phyloP scores from a whole-genome alignment of 2,113 vertebrate genomes.

The Tychaedon coryphoeus region DNA sequence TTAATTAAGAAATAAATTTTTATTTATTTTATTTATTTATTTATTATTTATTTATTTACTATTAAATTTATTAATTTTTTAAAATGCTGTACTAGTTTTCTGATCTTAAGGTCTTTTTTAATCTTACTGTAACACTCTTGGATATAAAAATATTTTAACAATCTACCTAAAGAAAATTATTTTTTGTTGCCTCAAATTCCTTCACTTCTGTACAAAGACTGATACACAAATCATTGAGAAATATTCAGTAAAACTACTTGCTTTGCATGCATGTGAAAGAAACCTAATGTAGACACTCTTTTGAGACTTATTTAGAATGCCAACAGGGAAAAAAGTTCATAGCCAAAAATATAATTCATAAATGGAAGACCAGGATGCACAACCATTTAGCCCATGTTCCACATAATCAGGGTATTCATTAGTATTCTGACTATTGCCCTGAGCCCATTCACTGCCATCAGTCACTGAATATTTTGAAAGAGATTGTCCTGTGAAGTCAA shows the following conservation, averaged over 20 bases:
- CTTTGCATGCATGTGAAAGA: neutral
- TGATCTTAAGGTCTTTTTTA: neutral
- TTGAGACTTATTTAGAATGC: neutral
- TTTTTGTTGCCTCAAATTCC: neutral
- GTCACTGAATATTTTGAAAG: neutral
- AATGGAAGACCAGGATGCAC: neutral
- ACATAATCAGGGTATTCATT: neutral
- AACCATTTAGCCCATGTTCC: neutral
- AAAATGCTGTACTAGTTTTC: neutral
- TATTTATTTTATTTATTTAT: too few relatives aligned
- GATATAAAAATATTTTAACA: neutral
- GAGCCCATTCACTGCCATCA: neutral
- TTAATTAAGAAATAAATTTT: too few relatives aligned
- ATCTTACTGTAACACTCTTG: neutral
- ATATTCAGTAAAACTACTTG: neutral
- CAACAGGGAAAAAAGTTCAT: neutral
- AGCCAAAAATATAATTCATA: neutral
- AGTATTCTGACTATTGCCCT: neutral
- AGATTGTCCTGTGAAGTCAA: neutral
- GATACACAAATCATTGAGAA: neutral
- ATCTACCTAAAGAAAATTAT: neutral
- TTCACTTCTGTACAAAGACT: neutral
- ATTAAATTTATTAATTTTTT: neutral
- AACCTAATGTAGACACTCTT: neutral
- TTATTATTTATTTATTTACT: too few relatives aligned